phyloP scores from a whole-genome alignment of 2,797 vertebrate species.

The Tolypeutes matacus region DNA sequence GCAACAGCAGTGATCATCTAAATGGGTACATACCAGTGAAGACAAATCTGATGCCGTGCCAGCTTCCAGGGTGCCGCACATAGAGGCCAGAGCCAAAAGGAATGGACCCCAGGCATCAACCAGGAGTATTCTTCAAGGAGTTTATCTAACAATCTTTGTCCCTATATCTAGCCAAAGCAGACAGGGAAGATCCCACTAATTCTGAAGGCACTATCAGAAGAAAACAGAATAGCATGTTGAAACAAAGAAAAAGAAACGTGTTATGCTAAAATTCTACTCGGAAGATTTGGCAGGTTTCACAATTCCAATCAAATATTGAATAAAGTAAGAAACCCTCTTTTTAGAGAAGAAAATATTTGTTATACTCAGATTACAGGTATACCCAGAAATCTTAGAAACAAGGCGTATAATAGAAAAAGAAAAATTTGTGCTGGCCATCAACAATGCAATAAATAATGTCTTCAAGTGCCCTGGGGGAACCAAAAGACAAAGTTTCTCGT shows the following conservation, averaged over 20 bases:
- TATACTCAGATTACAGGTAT: background rate
- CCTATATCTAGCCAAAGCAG: background rate
- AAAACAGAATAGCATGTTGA: background rate
- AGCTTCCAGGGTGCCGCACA: background rate
- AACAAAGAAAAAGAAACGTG: background rate
- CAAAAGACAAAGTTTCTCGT: background rate
- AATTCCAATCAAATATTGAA: background rate
- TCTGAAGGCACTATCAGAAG: background rate
- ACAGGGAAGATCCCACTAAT: no score
- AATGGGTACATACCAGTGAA: background rate
- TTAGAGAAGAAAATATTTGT: background rate
- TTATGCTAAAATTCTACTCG: background rate
- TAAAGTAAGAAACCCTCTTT: background rate
- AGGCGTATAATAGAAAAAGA: background rate
- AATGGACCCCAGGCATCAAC: accelerated
- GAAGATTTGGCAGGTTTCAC: background rate
- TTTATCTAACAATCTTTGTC: background rate
- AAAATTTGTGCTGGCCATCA: background rate
- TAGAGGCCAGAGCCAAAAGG: accelerated
- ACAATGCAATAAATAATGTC: background rate
- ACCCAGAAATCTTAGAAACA: background rate
- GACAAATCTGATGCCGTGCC: background rate
- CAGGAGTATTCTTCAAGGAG: background rate
- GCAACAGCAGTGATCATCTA: background rate
- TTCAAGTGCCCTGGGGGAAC: background rate